These are phyloP conservation scores for Homarus americanus DNA, from an alignment of 1,140 invertebrate species.

Conservation along the genomic window DNA sequence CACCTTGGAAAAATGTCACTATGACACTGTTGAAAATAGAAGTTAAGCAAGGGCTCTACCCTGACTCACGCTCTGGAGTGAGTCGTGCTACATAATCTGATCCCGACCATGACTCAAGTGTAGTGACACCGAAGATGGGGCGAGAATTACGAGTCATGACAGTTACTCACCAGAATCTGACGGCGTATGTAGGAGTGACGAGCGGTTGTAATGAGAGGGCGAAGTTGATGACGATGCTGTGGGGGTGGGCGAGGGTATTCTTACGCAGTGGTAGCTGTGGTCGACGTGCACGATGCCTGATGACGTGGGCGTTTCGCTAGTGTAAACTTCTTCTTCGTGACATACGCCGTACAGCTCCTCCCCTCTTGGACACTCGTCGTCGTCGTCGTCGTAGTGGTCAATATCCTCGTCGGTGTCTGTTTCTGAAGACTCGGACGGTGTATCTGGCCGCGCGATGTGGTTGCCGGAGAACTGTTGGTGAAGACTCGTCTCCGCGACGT, in stretches of 20 bases:
- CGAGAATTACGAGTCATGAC: neutral
- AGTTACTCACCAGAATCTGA: conserved; percentile 89
- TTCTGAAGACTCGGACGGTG: conserved; percentile 74
- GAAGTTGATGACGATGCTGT: neutral
- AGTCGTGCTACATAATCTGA: neutral
- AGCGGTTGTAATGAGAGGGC: conserved; percentile 78
- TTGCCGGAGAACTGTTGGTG: neutral
- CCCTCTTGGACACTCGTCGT: neutral
- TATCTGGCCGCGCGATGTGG: conserved; percentile 37
- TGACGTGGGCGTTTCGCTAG: neutral
- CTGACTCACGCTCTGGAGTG: no score
- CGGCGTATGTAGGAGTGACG: conserved; percentile 88
- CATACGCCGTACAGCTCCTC: neutral
- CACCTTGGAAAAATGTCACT: no score
- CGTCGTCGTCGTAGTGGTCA: conserved; percentile 78
- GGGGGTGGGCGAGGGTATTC: conserved; percentile 76
- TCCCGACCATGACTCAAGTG: no score
- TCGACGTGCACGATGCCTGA: conserved; percentile 79
- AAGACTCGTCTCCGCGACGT: neutral
- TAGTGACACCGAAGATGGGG: no score
- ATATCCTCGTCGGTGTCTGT: conserved; percentile 76
- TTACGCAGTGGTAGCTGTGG: conserved; percentile 85
- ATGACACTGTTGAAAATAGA: no score
- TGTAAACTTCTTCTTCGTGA: conserved; percentile 41
- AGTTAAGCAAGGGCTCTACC: no score